Evolutionary conservation across 2,113 vertebrate genomes (phyloP), one percentile per base, ranked within the genome.

Genomic region (Alethe diademata): DNA sequence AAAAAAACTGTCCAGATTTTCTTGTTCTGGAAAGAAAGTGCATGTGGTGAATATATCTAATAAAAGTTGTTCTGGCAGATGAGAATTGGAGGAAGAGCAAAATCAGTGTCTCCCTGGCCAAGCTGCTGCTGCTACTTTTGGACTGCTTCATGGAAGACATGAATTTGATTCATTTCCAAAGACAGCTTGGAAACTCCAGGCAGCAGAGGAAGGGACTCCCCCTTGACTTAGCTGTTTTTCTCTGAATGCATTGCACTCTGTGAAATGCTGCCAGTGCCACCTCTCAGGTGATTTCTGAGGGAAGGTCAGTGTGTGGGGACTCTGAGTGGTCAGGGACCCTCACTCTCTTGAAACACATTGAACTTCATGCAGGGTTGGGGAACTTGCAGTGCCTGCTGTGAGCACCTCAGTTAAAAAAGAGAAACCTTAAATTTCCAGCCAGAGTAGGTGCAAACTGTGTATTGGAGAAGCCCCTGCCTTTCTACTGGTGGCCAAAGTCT

Each of bases 161-260:
- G 53, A 90, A 92, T 92, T 96, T 92, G 70, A 86, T 95, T 91
- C 36, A 85, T 95, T 93, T 94, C 91, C 89, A 91, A 82, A 95
- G 80, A 57, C 10, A n/a, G 85, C 81, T 73, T 94, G 93, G 95
- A 95, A 97, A 90, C 91, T 94, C 87, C 87, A 82, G 57, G 86
- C 89, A 87, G 84, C 81, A 85, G 65, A 25, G 42, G 40, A 85
- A 95, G 94, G 89, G 94, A 93, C 89, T 95, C 84, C 84, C 84
- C 70, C 58, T 79, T 86, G 66, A 18, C 53, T 91, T 89, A 16
- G 71, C 70, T 85, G 25, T 15, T 93, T 64, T 95, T 84, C 42
- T 85, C 90, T 69, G 75, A 65, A 67, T 19, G 24, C 67, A 42
- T 17, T 64, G 40, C n/a, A 8, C 38, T 89, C 48, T 35, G 74